phyloP scores from a whole-genome alignment of 1,140 invertebrate species.

The Rhyacophila brunnea region DNA sequence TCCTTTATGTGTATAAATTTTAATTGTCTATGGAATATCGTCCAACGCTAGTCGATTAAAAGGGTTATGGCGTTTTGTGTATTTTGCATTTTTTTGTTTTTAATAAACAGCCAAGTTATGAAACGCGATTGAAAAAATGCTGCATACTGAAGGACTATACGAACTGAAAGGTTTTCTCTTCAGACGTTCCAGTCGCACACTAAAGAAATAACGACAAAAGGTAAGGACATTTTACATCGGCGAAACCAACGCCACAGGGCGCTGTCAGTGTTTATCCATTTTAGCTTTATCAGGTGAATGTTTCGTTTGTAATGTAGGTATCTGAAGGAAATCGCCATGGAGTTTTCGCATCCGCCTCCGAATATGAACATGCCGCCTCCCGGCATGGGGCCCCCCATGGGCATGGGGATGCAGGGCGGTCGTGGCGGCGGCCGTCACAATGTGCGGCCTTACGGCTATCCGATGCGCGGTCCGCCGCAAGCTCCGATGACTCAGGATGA shows the following conservation, averaged over 20 bases:
- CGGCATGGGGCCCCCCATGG: constrained; percentile 42
- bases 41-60: too few relatives aligned
- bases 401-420: constrained; percentile 30
- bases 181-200: background rate
- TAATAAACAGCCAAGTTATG: too few relatives aligned
- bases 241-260: constrained; percentile 1
- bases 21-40: too few relatives aligned
- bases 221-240: constrained; percentile 1
- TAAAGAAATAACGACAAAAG: background rate
- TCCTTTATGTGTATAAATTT: too few relatives aligned
- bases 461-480: constrained; percentile 54
- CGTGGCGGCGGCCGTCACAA: constrained; percentile 49
- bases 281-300: constrained; percentile 7
- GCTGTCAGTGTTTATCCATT: constrained; percentile 3
- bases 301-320: constrained; percentile 46
- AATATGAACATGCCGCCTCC: constrained; percentile 50
- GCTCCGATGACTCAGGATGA: constrained; percentile 76
- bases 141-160: too few relatives aligned
- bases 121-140: too few relatives aligned
- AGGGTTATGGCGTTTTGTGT: too few relatives aligned
- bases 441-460: constrained; percentile 57
- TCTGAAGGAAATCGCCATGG: constrained; percentile 46
- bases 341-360: constrained; percentile 51
- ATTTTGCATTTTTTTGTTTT: too few relatives aligned
- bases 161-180: too few relatives aligned